Percentiles rank a stretch among this genome's conserved stretches.
These are phyloP conservation scores for Strix uralensis DNA, from an alignment of 2,113 vertebrate species.

Conservation along the genomic window DNA sequence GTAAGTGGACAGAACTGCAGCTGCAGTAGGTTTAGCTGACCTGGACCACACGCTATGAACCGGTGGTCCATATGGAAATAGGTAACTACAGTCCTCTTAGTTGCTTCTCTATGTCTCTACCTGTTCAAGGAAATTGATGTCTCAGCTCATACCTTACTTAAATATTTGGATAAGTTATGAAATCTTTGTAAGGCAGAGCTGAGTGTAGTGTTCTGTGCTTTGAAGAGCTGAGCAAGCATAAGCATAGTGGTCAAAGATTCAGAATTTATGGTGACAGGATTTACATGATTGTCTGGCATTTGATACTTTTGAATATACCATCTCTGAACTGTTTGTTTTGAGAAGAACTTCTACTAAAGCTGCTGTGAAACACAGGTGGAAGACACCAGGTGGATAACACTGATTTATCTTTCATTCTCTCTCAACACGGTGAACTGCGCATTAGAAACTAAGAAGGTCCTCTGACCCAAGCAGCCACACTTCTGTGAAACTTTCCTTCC, in stretches of 20 bases:
- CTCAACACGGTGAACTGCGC: not conserved
- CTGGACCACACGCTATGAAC: not conserved
- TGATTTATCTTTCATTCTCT: not conserved
- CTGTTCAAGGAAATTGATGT: not conserved
- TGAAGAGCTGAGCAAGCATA: not conserved
- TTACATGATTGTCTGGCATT: not conserved
- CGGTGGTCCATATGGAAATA: not conserved
- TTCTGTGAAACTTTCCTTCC: not conserved
- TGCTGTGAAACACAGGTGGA: not conserved
- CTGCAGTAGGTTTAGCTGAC: not conserved
- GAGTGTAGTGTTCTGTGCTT: not conserved
- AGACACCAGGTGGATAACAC: not conserved
- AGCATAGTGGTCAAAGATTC: not conserved
- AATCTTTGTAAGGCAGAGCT: not conserved
- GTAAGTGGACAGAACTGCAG: not conserved
- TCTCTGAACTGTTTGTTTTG: not conserved
- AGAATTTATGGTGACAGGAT: not conserved
- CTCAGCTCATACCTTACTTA: not conserved
- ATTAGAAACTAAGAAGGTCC: not conserved
- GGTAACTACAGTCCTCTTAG: not conserved
- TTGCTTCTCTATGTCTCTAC: not conserved
- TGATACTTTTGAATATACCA: not conserved
- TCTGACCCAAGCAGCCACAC: not conserved
- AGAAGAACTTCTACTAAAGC: not conserved
- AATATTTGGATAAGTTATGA: not conserved